Evolutionary conservation across 2,113 vertebrate species (phyloP), one percentile per base, ranked within the genome.

Genomic region (Alectura lathami): DNA sequence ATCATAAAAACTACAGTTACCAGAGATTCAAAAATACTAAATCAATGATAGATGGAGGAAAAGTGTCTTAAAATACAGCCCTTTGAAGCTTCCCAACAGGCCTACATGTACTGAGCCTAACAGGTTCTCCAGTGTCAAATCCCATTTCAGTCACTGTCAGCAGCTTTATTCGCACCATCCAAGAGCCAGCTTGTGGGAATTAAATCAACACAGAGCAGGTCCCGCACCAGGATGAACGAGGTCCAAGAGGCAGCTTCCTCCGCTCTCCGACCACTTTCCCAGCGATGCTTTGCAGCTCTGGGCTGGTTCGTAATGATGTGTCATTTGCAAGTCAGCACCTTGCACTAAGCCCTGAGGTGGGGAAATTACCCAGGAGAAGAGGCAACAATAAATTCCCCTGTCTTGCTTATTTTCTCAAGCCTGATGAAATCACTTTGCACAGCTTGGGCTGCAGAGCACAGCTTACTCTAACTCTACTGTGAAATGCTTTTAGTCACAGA

Each of bases 281-380:
- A 96, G 94, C 75, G 47, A 43, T 62, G 96, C 92, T 93, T 79
- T 89, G 94, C 92, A 94, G 94, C 95, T 93, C 91, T 76, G 86
- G 78, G 78, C 81, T 91, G 93, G 68, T 92, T 90, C 8, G 26
- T 94, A 92, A 93, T 90, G 92, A 95, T 91, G 93, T 95, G 92
- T 93, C 93, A 95, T 96, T 96, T 93, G 94, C 92, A 96, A 97
- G 95, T 96, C 96, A 96, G 93, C 96, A 93, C 88, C 94, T 95
- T 84, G 85, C 57, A 21, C 88, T 91, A 95, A 97, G 92, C 93
- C 90, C 74, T 10, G 66, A 96, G 95, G 93, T 96, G 94, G 94
- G 91, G 94, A 95, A 97, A 96, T 95, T 88, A 94, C 86, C 76
- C 90, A 50, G 85, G 56, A 86, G 91, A 86, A 86, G 83, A 91